Percentiles rank a stretch among this genome's conserved stretches.
Evolutionary conservation across 37 sponge, comb jelly and placozoan species (phyloP).

Genomic region (Sycon ciliatum): DNA sequence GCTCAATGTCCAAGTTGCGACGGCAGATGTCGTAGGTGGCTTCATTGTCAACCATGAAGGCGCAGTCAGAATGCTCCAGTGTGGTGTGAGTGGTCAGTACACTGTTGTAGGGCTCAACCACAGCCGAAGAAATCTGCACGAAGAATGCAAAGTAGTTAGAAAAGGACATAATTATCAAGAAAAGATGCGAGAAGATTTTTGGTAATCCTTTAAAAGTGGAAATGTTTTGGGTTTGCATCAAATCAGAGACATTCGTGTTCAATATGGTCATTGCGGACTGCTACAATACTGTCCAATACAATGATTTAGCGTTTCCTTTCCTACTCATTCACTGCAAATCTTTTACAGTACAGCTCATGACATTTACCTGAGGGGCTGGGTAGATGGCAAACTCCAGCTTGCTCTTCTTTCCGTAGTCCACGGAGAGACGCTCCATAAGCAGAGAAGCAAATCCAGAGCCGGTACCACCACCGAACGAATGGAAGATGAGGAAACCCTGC

Average conservation of each 20-base stretch:
- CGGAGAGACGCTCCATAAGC: conserved; percentile 74
- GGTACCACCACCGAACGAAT: conserved; percentile 82
- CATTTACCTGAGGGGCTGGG: conserved; percentile 72
- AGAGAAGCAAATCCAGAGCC: conserved; percentile 82
- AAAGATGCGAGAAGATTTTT: background rate
- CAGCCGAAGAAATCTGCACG: conserved; percentile 58
- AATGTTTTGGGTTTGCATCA: no score
- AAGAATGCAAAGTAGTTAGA: background rate
- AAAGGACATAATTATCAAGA: background rate
- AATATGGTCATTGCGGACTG: no score
- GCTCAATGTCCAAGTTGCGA: conserved; percentile 69
- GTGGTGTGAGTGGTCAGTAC: conserved; percentile 87
- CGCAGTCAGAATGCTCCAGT: conserved; percentile 82
- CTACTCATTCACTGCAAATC: no score
- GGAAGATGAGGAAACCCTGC: conserved; percentile 82
- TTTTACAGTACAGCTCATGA: no score
- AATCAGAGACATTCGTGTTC: no score
- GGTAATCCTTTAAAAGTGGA: no score
- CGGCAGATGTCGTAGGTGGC: conserved; percentile 88
- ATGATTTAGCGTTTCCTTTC: no score
- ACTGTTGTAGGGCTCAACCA: conserved; percentile 92
- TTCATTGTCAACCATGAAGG: conserved; percentile 96
- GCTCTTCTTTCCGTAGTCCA: conserved; percentile 80
- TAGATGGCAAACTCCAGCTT: conserved; percentile 81
- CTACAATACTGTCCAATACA: no score